A percentile compares a stretch with the other conserved stretches of the same genome.
Evolutionary conservation across 2,888 invertebrate genomes (phyloP).

Genomic region (Ceramica pisi): DNA sequence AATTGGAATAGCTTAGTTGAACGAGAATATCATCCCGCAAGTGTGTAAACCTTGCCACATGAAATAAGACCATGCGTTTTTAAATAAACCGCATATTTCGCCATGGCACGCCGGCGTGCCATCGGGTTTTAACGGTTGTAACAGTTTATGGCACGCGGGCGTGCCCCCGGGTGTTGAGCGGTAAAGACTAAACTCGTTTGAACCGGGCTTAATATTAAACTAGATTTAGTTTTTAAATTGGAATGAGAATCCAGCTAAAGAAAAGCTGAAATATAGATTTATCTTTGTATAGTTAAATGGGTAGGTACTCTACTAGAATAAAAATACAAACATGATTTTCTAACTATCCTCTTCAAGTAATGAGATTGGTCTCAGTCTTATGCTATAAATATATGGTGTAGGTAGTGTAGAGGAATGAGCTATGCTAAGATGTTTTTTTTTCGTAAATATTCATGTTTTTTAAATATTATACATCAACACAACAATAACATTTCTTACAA

Average conservation of each 20-base stretch:
- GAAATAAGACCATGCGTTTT: too few species aligned
- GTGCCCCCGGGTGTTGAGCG: too few species aligned
- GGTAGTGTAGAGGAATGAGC: conserved; percentile 62
- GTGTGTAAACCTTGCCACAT: too few species aligned
- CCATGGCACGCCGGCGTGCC: too few species aligned
- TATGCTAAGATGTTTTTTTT: conserved; percentile 53
- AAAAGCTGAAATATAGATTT: conserved; percentile 56
- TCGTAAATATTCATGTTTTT: conserved; percentile 48
- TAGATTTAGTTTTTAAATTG: conserved; percentile 62
- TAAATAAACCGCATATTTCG: too few species aligned
- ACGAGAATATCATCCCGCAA: too few species aligned
- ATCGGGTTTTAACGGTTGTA: too few species aligned
- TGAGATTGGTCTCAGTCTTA: conserved; percentile 87
- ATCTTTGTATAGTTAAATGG: conserved; percentile 41
- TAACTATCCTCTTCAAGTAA: conserved; percentile 56
- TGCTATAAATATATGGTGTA: conserved; percentile 69
- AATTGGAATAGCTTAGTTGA: too few species aligned
- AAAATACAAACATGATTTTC: conserved; percentile 64
- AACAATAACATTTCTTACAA: conserved; percentile 76
- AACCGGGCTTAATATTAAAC: conserved; percentile 53
- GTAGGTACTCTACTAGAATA: conserved; percentile 52
- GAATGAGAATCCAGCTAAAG: conserved; percentile 66
- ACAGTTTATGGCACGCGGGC: too few species aligned
- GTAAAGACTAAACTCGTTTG: conserved; percentile 28
- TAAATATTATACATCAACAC: conserved; percentile 66